Percentiles rank a stretch among this genome's conserved stretches.
These are phyloP conservation scores for Mythimna pallens DNA, from an alignment of 2,888 invertebrate genomes.

Conservation along the genomic window DNA sequence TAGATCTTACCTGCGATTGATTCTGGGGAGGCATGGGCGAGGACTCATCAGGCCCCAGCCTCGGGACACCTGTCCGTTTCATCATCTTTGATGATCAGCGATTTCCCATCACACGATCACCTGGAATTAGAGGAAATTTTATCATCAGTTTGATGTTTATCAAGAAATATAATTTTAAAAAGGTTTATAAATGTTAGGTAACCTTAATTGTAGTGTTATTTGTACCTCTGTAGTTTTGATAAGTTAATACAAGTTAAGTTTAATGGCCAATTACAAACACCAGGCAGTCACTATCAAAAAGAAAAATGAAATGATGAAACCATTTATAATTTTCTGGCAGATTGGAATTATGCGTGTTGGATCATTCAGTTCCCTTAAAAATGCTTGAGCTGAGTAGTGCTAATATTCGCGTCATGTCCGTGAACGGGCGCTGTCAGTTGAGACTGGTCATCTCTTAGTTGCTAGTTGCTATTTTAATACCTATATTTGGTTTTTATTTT, in stretches of 20 bases:
- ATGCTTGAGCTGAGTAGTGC: too few species aligned
- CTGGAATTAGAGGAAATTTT: slow-evolving; percentile 70
- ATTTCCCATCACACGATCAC: slow-evolving; percentile 77
- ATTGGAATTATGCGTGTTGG: too few species aligned
- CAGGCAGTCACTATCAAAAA: too few species aligned
- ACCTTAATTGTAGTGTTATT: not conserved
- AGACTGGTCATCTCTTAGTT: too few species aligned
- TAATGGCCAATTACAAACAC: not conserved
- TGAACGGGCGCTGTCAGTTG: too few species aligned
- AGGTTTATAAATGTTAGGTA: not conserved
- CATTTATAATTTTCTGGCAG: too few species aligned
- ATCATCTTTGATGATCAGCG: slow-evolving; percentile 74
- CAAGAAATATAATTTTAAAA: not conserved
- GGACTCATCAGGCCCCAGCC: slow-evolving; percentile 81
- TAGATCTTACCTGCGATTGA: slow-evolving; percentile 76
- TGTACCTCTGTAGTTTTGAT: not conserved
- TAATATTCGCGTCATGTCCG: too few species aligned
- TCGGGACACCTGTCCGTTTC: slow-evolving; percentile 80
- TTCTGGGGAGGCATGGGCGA: slow-evolving; percentile 75
- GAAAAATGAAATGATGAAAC: too few species aligned
- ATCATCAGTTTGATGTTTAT: slow-evolving; percentile 13
- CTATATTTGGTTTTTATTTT: too few species aligned
- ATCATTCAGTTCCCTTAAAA: too few species aligned
- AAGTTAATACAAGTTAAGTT: not conserved
- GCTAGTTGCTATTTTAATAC: too few species aligned